Percentiles rank a stretch among this genome's conserved stretches.
phyloP scores from a whole-genome alignment of 2,888 invertebrate species.

The Atrina japonica region DNA sequence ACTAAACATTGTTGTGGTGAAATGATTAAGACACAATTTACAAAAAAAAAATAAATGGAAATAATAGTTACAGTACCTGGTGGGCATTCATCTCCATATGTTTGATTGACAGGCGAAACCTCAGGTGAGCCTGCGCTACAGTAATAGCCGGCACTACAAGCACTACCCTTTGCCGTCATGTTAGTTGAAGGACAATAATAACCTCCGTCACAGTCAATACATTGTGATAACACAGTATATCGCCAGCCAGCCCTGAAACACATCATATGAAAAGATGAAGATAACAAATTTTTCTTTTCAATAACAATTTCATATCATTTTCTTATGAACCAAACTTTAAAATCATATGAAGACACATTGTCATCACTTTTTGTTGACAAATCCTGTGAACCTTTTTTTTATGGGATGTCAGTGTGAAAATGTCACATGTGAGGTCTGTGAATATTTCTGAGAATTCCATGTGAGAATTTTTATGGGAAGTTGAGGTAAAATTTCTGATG shows the following conservation, averaged over 20 bases:
- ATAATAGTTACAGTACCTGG: constrained; percentile 62
- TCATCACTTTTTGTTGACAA: too few relatives aligned
- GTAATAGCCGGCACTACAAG: constrained; percentile 74
- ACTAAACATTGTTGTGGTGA: too few relatives aligned
- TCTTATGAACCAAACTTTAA: too few relatives aligned
- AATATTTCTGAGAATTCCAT: too few relatives aligned
- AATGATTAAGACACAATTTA: too few relatives aligned
- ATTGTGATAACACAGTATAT: constrained; percentile 49
- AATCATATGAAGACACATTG: too few relatives aligned
- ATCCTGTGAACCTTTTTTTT: too few relatives aligned
- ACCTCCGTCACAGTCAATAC: constrained; percentile 70
- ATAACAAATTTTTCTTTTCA: background rate
- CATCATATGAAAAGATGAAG: background rate
- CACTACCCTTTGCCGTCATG: constrained; percentile 65
- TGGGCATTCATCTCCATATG: constrained; percentile 76
- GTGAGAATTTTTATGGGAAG: too few relatives aligned
- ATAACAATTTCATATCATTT: background rate
- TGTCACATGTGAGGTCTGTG: too few relatives aligned
- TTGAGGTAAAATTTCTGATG: too few relatives aligned
- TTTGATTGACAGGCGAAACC: constrained; percentile 67
- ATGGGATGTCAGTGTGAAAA: too few relatives aligned
- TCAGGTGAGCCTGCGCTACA: constrained; percentile 70
- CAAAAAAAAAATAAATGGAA: too few relatives aligned
- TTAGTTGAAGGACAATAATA: constrained; percentile 73
- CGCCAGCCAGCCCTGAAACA: constrained; percentile 54